Evolutionary conservation across 2,797 vertebrate species (phyloP), one percentile per base, ranked within the genome.

Genomic region (Tapera naevia): DNA sequence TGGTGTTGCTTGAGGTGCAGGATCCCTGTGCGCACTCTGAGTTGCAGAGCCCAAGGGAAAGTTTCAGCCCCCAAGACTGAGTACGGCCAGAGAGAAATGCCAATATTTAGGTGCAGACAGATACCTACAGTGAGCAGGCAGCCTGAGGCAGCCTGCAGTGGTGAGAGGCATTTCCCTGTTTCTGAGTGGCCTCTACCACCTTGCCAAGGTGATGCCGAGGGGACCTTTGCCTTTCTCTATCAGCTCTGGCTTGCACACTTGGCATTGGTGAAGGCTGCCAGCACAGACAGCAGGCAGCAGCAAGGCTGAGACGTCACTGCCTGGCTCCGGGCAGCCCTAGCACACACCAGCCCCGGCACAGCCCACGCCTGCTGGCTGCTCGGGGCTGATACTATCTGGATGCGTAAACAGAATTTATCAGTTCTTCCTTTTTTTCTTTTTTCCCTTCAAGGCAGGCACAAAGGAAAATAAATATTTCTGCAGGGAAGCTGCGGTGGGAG

Each of bases 351-450:
- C 22, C 35, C 65, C 0, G 0, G 86, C 62, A 62, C 73, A 85
- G 60, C 67, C 79, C 51, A 13, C 13, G 1, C 27, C 0, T 0
- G 21, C 13, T 0, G 1, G 37, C 46, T 79, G 62, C 21, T 45
- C 22, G 54, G 22, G 64, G 32, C n/a, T 5, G 0, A 9, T 33
- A 61, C 17, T 93, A 75, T 93, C 94, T 87, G 39, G 1, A 12
- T 53, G 23, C 18, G 71, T 76, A 91, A 95, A 87, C 0, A 0
- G 11, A 91, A 17, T 86, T 95, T 92, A 92, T 93, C 84, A 19
- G 51, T 39, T 48, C 43, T 43, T 39, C 37, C 50, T 11, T 32
- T 24, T 22, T 3, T 45, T 41, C 22, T 16, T 14, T 51, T 66
- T 39, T 14, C 45, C 10, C 18, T 5, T 25, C 25, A 45, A 75